Percentiles rank a stretch among this genome's conserved stretches.
Evolutionary conservation across 2,888 invertebrate genomes (phyloP).

Genomic region (Mythimna pallens): DNA sequence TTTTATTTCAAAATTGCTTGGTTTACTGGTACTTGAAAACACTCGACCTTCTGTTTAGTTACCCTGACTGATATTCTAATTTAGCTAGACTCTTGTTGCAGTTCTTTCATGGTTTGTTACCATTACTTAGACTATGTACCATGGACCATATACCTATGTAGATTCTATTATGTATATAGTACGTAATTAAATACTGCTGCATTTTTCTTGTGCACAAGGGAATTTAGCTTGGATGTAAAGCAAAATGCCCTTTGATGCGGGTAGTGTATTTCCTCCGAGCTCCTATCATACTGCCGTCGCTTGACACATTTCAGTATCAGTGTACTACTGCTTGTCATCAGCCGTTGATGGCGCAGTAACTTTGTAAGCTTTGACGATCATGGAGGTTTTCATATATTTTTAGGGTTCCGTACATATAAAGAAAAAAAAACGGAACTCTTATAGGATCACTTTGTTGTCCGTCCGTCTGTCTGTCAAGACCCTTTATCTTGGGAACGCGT

Average conservation of each 20-base stretch:
- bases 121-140: no score
- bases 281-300: not conserved
- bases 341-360: not conserved
- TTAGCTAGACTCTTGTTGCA: not conserved
- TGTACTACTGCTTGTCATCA: slow-evolving; percentile 11
- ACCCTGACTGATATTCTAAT: not conserved
- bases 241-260: slow-evolving; percentile 2
- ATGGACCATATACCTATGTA: not conserved
- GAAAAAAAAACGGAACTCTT: no score
- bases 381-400: not conserved
- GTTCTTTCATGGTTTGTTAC: not conserved
- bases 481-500: no score
- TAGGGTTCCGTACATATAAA: not conserved
- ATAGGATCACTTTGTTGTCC: no score
- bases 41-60: not conserved
- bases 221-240: slow-evolving; percentile 2
- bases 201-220: slow-evolving; percentile 5
- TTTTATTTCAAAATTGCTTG: not conserved
- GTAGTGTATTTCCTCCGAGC: slow-evolving; percentile 23
- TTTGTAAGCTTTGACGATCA: not conserved
- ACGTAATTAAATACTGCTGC: not conserved
- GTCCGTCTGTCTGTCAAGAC: no score
- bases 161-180: no score
- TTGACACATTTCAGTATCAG: slow-evolving; percentile 34
- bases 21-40: not conserved